Base-by-base conservation (phyloP, 2,113 vertebrate species). In the Archocentrus centrarchus region DNA sequence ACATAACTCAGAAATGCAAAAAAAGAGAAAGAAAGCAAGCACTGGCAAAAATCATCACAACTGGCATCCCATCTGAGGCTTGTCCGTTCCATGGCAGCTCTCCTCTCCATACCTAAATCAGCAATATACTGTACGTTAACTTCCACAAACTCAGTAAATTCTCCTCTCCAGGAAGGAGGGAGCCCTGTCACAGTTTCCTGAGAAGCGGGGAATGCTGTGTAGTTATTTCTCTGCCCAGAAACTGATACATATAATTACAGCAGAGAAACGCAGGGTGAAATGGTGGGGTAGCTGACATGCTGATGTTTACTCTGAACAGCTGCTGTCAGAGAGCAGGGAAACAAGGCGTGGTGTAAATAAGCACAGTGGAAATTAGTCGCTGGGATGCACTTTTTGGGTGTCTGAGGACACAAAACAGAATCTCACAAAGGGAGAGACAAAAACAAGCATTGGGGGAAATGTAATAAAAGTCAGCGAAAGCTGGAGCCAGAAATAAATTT, bases 211-310 rank as follows among this genome's bases (percentile, higher is more conserved):
- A 88, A 77, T 70, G 70, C 63, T 76, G 80, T 66, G 86, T 62
- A 79, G 88, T 86, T 85, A 90, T 85, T 88, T 81, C 79, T 87
- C 81, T 81, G 85, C 79, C 87, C 87, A 70, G 86, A 82, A 77
- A 85, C 75, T 64, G 83, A 94, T 88, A 92, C 82, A 75, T 92
- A 88, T 91, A 92, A 93, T 92, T 92, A 92, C 20, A 35, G 39
- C 11, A 7, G 77, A 68, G 62, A 84, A 75, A 79, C 78, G 27
- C 59, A 70, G 64, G 86, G 86, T 44, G 70, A 90, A 92, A 92
- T 87, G 47, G 80, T 11, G 61, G 92, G 88, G 81, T 86, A 59
- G 83, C 13, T 86, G 90, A 93, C 91, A 88, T 7, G 81, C 86
- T 75, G 59, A 75, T 90, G 90, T 92, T 93, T 90, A 75, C 86